Evolutionary conservation across 2,113 vertebrate species (phyloP).

Genomic region (Galbula dea): DNA sequence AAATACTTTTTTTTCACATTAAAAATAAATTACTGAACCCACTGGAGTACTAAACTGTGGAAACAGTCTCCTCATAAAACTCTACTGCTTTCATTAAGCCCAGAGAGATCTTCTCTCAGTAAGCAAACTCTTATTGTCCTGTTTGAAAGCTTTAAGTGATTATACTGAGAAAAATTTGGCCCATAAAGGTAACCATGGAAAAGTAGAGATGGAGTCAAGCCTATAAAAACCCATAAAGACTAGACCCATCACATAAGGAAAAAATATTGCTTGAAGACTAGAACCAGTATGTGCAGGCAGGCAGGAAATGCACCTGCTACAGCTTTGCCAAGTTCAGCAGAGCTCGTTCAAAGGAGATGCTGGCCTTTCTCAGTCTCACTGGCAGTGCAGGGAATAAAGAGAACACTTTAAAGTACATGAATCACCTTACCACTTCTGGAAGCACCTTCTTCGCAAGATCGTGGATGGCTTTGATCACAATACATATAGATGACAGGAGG

Average conservation of each 20-base stretch:
- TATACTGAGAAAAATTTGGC: neutral
- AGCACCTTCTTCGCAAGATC: slow-evolving; percentile 88
- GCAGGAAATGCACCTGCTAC: neutral
- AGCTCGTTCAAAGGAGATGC: neutral
- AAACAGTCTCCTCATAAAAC: neutral
- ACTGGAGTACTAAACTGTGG: neutral
- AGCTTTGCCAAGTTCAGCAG: neutral
- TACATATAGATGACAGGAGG: slow-evolving; percentile 91
- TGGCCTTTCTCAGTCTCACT: neutral
- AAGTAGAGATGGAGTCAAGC: neutral
- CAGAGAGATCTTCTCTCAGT: neutral
- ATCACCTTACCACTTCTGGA: slow-evolving; percentile 92
- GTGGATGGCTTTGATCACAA: slow-evolving; percentile 95
- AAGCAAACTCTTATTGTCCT: neutral
- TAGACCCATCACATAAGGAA: neutral
- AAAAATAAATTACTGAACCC: neutral
- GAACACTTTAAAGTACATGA: neutral
- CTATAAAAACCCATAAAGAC: neutral
- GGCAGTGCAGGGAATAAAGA: neutral
- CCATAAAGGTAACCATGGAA: neutral
- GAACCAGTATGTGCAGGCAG: neutral
- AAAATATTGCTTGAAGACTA: neutral
- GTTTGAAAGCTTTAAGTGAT: neutral
- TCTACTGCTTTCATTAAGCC: neutral
- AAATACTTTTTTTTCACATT: neutral